Evolutionary conservation across 2,797 vertebrate species (phyloP), one percentile per base, ranked within the genome.

Genomic region (Apogon talboti): DNA sequence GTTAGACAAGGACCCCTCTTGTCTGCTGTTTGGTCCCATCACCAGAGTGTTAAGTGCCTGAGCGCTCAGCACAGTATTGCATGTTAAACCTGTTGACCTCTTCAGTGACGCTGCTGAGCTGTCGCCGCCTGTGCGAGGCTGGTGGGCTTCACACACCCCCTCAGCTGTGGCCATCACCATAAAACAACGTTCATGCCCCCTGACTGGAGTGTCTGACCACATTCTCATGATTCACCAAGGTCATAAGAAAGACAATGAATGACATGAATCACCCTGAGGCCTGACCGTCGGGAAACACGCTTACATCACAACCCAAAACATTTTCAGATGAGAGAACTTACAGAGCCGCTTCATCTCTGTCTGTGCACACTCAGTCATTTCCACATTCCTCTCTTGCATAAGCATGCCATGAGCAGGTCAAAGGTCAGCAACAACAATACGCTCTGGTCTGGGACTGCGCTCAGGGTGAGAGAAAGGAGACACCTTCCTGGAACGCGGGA

Each of bases 391-490:
- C n/a, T 16, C 52, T 78, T 81, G 52, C 74, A 55, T 66, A 75
- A 79, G 78, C 62, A 37, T 24, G 54, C 51, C 43, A 9, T 14
- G 71, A 55, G 63, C 40, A 43, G 78, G 83, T 84, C 83, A 82
- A 69, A 80, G 77, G 79, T 87, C 77, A 49, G 37, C 54, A 18
- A 47, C 51, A 63, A 79, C 71, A 82, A 76, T 70, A 49, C 18
- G 41, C 42, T 52, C 41, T 4, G 30, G 56, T 56, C 53, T 11
- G 58, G 73, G 50, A 52, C 40, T 13, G 68, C 8, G 41, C 54
- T 50, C 43, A 2, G 48, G 58, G 62, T 5, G 70, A 64, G 57
- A 71, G 89, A 83, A 84, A 91, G 71, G 47, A 60, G 82, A 89
- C 81, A 87, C 85, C 83, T 79, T 78, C 43, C 53, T 41, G 66